Evolutionary conservation across 2,797 vertebrate species (phyloP), one percentile per base, ranked within the genome.

Genomic region (Myotis findleyi): DNA sequence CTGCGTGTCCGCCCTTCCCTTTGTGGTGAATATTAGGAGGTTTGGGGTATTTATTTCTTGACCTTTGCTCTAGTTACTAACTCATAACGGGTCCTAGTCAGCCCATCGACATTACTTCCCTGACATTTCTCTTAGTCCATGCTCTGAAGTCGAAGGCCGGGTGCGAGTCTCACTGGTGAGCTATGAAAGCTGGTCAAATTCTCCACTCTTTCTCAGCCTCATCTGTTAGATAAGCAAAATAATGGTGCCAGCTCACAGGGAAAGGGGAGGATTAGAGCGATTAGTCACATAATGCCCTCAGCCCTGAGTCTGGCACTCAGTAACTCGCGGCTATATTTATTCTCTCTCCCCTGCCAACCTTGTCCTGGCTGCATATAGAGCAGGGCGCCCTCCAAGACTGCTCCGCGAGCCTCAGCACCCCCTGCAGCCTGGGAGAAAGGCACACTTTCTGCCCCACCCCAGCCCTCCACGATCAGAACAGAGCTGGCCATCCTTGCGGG

Each of bases 271-370:
- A 96, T 95, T 93, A 83, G 81, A 92, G 76, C 87, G 82, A 96
- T 96, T 97, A 94, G 95, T 92, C 85, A 49, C 92, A 85, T 85
- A 90, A 92, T 82, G 72, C 91, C 85, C 75, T 95, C 76, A 94
- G 85, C 91, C 94, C 36, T 64, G 90, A 71, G 68, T 51, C 93
- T 87, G 85, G 88, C 91, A 68, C 82, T 94, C 66, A 33, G 87
- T 77, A 82, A 86, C 66, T 80, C 9, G 44, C 41, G 33, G 59
- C 53, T 96, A 55, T 92, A 89, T 89, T 91, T 96, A 73, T 84
- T 30, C 4, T 79, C 36, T 66, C 69, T 86, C 41, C 87, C 44
- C 69, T 83, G 85, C 85, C 80, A 93, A 14, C 85, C 77, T 79
- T n/a, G 1, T 21, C 55, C 82, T 62, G 51, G 49, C 41, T 90